A percentile compares a stretch with the other conserved stretches of the same genome.
phyloP scores from a whole-genome alignment of 2,888 invertebrate species.

The Andrena dorsata region DNA sequence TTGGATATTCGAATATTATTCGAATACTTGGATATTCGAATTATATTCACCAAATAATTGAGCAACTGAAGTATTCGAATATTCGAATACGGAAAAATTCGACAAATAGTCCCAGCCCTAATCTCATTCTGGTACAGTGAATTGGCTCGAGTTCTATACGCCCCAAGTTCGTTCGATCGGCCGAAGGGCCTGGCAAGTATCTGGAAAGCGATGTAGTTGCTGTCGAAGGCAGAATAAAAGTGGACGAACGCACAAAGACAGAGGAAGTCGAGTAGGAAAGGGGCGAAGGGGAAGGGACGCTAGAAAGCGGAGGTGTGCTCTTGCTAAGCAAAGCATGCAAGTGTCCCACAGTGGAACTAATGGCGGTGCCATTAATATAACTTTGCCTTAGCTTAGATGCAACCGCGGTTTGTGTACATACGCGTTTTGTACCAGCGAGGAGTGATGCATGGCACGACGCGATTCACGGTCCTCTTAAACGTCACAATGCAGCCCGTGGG shows the following conservation, averaged over 20 bases:
- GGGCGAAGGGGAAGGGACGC: slow-evolving; percentile 9
- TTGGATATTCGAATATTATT: too few species aligned
- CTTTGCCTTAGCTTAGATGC: slow-evolving; percentile 70
- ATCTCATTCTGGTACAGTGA: too few species aligned
- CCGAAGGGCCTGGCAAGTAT: neutral
- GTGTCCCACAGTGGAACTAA: slow-evolving; percentile 72
- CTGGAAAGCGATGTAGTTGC: neutral
- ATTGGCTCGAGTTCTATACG: too few species aligned
- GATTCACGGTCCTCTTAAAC: slow-evolving; percentile 65
- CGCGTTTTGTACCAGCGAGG: slow-evolving; percentile 52
- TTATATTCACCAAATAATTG: too few species aligned
- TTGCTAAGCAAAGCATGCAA: slow-evolving; percentile 60
- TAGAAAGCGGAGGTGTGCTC: slow-evolving; percentile 45
- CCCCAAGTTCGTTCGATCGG: neutral
- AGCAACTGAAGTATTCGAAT: too few species aligned
- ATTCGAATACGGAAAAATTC: too few species aligned
- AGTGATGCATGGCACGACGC: slow-evolving; percentile 70
- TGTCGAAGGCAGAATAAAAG: slow-evolving; percentile 1
- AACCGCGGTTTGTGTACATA: slow-evolving; percentile 66
- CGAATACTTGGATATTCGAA: too few species aligned
- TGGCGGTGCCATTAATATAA: slow-evolving; percentile 74
- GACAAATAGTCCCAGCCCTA: too few species aligned
- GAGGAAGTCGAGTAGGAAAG: slow-evolving; percentile 16
- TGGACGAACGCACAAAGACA: neutral
- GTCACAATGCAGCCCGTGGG: slow-evolving; percentile 70